phyloP scores from a whole-genome alignment of 2,113 vertebrate genomes.

The Garra rufa region DNA sequence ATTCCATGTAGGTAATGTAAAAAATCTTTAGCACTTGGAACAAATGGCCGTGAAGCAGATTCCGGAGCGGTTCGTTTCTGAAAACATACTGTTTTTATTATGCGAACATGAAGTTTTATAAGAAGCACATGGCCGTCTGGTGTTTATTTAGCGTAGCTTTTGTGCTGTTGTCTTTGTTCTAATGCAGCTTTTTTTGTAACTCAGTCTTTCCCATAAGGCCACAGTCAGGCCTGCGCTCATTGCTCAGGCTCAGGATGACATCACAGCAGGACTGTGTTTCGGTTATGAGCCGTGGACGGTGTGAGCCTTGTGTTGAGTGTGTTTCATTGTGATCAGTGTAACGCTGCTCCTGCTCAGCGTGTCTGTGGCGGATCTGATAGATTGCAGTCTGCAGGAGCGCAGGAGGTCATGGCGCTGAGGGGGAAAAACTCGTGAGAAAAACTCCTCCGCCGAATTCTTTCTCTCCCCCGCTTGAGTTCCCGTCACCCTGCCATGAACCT shows the following conservation, averaged over 20 bases:
- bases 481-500: conserved; percentile 32
- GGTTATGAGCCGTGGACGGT: neutral
- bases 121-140: conserved; percentile 51
- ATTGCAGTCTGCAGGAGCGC: conserved; percentile 17
- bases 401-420: conserved; percentile 64
- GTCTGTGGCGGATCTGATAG: conserved; percentile 1
- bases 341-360: neutral
- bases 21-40: neutral
- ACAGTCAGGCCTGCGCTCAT: neutral
- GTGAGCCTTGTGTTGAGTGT: no score
- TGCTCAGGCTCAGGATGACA: neutral
- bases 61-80: neutral
- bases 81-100: neutral
- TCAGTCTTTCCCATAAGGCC: neutral
- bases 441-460: conserved; percentile 64
- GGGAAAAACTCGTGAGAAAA: conserved; percentile 70
- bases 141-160: conserved; percentile 19
- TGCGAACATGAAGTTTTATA: neutral
- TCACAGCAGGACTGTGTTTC: neutral
- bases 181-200: neutral
- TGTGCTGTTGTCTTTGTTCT: conserved; percentile 14
- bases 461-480: conserved; percentile 29
- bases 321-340: neutral
- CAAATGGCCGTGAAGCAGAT: neutral
- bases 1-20: neutral